phyloP scores from a whole-genome alignment of 2,888 invertebrate species.

The Erpobdella octoculata region DNA sequence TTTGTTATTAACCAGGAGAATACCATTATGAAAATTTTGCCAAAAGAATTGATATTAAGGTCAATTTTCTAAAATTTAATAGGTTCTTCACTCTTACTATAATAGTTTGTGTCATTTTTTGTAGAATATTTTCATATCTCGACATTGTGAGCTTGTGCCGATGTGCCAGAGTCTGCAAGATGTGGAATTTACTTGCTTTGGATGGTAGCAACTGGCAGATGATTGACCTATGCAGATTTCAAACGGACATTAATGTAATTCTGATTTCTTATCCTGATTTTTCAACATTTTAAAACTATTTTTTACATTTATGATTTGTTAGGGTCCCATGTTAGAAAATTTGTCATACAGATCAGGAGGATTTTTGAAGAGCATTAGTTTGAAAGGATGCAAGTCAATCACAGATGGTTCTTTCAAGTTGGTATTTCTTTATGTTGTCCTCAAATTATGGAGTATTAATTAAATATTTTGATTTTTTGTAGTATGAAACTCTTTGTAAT shows the following conservation, averaged over 20 bases:
- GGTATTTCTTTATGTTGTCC: constrained; percentile 32
- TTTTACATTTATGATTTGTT: constrained; percentile 27
- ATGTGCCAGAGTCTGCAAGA: constrained; percentile 64
- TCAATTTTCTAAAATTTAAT: not conserved
- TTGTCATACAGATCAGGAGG: constrained; percentile 93
- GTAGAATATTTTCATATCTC: constrained; percentile 65
- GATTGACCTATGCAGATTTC: constrained; percentile 96
- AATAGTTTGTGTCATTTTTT: not conserved
- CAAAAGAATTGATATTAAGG: constrained; percentile 21
- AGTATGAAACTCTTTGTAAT: not conserved
- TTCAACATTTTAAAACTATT: not conserved
- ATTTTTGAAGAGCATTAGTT: constrained; percentile 82
- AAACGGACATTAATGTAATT: constrained; percentile 88
- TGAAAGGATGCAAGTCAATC: constrained; percentile 92
- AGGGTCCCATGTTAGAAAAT: constrained; percentile 76
- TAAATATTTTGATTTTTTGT: not conserved
- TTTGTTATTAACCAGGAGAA: not conserved
- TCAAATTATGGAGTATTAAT: not conserved
- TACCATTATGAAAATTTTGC: constrained; percentile 19
- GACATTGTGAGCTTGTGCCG: constrained; percentile 90
- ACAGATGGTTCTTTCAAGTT: constrained; percentile 81
- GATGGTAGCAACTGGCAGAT: constrained; percentile 99
- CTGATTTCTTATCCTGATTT: not conserved
- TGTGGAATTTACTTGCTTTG: constrained; percentile 92
- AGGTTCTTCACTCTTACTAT: not conserved